These are phyloP conservation scores for Lycorma delicatula DNA, from an alignment of 1,140 invertebrate genomes.

Conservation along the genomic window DNA sequence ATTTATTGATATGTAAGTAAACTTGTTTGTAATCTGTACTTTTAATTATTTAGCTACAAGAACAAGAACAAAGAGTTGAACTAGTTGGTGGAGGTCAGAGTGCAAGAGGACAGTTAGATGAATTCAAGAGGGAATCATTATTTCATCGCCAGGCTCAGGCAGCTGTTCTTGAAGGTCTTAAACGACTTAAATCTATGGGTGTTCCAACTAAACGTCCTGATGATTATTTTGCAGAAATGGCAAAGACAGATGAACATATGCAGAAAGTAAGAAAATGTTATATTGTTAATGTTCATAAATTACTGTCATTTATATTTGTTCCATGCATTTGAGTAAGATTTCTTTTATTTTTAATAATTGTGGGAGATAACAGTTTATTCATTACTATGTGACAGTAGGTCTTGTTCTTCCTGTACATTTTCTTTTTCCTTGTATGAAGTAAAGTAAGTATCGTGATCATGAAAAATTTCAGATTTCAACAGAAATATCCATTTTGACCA, in stretches of 20 bases:
- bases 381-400: background rate
- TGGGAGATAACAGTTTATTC: constrained; percentile 5
- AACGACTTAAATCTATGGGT: constrained; percentile 60
- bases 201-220: constrained; percentile 77
- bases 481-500: too few species aligned
- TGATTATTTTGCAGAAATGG: constrained; percentile 99
- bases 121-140: constrained; percentile 84
- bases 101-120: constrained; percentile 53
- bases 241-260: constrained; percentile 96
- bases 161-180: constrained; percentile 69
- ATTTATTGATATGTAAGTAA: too few species aligned
- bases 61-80: constrained; percentile 56
- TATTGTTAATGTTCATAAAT: background rate
- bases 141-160: constrained; percentile 90
- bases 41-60: constrained; percentile 44
- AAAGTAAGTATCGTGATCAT: too few species aligned
- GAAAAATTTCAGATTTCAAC: too few species aligned
- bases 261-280: constrained; percentile 57
- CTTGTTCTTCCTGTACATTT: too few species aligned
- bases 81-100: constrained; percentile 43
- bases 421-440: too few species aligned
- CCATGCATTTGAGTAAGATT: background rate
- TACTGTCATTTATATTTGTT: background rate
- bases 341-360: background rate
- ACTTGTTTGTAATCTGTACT: background rate